Conservation (phyloP, 2,113 vertebrate species). For the Phainopepla nitens region DNA sequence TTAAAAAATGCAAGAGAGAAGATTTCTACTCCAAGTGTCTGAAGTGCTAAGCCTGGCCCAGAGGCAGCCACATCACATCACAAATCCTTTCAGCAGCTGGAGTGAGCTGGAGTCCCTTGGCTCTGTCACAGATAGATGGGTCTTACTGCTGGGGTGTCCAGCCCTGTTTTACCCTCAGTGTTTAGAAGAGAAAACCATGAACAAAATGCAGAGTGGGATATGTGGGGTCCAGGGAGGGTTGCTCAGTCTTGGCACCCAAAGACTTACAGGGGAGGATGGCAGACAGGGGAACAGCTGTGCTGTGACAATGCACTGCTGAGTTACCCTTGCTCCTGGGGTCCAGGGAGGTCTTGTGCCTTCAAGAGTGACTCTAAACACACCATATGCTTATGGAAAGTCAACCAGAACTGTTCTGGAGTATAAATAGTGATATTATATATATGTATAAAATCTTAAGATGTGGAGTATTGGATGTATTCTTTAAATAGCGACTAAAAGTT, state of each 20-base stretch:
- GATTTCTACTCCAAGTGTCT: background rate
- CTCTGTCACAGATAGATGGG: background rate
- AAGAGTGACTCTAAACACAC: background rate
- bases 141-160: fast-evolving
- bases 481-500: background rate
- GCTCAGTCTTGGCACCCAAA: background rate
- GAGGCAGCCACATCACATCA: background rate
- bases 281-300: background rate
- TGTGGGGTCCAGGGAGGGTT: background rate
- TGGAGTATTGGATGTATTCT: background rate
- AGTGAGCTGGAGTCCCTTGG: background rate
- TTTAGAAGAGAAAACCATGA: background rate
- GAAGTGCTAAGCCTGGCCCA: background rate
- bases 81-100: background rate
- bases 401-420: background rate
- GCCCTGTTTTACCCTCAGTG: too few species aligned
- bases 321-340: background rate
- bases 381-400: fast-evolving
- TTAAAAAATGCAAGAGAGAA: background rate
- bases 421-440: background rate
- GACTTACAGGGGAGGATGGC: fast-evolving
- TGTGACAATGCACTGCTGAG: background rate
- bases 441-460: background rate
- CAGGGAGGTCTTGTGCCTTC: background rate
- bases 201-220: fast-evolving